phyloP scores from a whole-genome alignment of 92 coral and sea anemone genomes.

The Palythoa grandis region DNA sequence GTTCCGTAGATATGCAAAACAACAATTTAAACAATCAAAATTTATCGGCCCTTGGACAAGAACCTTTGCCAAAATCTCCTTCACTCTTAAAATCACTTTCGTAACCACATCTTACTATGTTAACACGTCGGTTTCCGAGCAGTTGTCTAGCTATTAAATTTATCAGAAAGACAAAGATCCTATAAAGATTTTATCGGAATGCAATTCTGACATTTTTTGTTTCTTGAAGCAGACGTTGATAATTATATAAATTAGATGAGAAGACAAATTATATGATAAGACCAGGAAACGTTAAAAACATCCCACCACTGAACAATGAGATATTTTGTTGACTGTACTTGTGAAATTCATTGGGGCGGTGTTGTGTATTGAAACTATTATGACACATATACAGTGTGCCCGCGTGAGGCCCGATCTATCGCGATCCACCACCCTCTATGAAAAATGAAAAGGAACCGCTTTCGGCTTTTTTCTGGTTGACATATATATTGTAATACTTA shows the following conservation, averaged over 20 bases:
- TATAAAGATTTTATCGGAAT: conserved; percentile 24
- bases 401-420: background rate
- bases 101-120: background rate
- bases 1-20: background rate
- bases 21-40: background rate
- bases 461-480: background rate
- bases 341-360: background rate
- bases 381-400: background rate
- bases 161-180: conserved; percentile 17
- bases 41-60: conserved; percentile 11
- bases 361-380: background rate
- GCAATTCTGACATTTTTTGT: background rate
- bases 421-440: background rate
- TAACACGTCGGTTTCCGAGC: background rate
- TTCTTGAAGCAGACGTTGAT: background rate
- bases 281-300: background rate
- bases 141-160: background rate
- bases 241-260: background rate
- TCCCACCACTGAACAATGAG: background rate
- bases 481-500: background rate
- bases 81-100: conserved; percentile 1
- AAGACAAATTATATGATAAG: background rate
- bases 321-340: background rate
- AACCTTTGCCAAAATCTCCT: background rate
- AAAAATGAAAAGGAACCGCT: background rate